Evolutionary conservation across 2,113 vertebrate species (phyloP), one percentile per base, ranked within the genome.

Genomic region (Lathamus discolor): DNA sequence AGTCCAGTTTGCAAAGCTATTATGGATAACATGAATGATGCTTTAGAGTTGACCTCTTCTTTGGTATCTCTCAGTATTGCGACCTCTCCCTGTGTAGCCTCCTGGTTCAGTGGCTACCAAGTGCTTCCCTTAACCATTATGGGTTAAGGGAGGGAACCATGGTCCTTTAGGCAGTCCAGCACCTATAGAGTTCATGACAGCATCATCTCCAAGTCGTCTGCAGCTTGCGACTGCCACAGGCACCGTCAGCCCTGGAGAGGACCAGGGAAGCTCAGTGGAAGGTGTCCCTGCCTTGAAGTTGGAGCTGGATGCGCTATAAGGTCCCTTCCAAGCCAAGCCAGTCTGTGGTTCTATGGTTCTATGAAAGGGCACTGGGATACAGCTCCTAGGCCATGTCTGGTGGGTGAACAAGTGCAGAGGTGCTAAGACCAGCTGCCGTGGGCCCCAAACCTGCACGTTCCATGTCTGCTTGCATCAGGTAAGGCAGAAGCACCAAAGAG

Each of bases 281-380:
- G 55, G 55, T 59, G 55, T 15, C 55, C 33, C 20, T 23, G 13
- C 55, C 20, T 22, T 22, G 13, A 33, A 33, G 20, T 7, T n/a
- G 31, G 55, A 57, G 13, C 19, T n/a, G 55, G 55, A n/a, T n/a
- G 55, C 6, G 8, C 55, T 57, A n/a, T 57, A 57, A 57, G 19
- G 55, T n/a, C 55, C 31, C 31, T 2, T n/a, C 55, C 33, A 23
- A n/a, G 33, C 13, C 52, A 31, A 55, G 6, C 52, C 29, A 55
- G 29, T 11, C 20, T 59, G 33, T 4, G 20, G 15, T 59, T 23
- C 9, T 57, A 14, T n/a, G 55, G 33, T 57, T 57, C 55, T n/a
- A n/a, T 23, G 55, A 59, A 22, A 22, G 25, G 51, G 9, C n/a
- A 33, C 0, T 0, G 14, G 28, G 55, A 20, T 9, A 10, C 1